phyloP scores from a whole-genome alignment of 2,797 vertebrate species.

The Aldrovandia affinis region DNA sequence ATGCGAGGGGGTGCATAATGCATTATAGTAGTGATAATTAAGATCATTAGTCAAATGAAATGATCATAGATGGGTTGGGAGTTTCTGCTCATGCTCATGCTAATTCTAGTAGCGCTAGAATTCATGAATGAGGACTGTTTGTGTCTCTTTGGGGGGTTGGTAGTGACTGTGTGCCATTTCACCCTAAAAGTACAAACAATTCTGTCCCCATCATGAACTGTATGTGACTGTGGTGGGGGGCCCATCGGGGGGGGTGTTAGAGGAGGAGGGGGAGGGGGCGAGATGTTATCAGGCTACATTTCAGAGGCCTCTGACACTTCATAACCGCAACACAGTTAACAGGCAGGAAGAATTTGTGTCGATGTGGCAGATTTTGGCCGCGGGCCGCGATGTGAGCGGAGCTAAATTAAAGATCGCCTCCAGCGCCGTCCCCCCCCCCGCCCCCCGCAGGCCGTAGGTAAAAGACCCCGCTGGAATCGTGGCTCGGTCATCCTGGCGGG shows the following conservation, averaged over 20 bases:
- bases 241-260: not conserved
- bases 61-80: too few relatives aligned
- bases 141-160: not conserved
- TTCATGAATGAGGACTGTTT: not conserved
- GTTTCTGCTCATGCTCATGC: too few relatives aligned
- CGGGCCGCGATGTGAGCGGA: conserved; percentile 48
- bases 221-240: not conserved
- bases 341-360: conserved; percentile 85
- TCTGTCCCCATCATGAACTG: not conserved
- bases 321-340: conserved; percentile 81
- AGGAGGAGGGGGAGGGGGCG: not conserved
- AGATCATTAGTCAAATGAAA: too few relatives aligned
- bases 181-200: not conserved
- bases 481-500: conserved; percentile 66
- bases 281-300: conserved; percentile 43
- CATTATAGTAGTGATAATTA: not conserved
- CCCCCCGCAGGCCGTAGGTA: conserved; percentile 69
- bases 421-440: too few relatives aligned
- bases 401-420: conserved; percentile 54
- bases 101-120: not conserved
- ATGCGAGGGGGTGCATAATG: not conserved
- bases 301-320: conserved; percentile 65
- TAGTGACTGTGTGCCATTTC: not conserved
- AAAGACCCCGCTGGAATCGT: conserved; percentile 56
- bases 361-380: conserved; percentile 74